phyloP scores from a whole-genome alignment of 2,113 vertebrate genomes.

The Serilophus lunatus region DNA sequence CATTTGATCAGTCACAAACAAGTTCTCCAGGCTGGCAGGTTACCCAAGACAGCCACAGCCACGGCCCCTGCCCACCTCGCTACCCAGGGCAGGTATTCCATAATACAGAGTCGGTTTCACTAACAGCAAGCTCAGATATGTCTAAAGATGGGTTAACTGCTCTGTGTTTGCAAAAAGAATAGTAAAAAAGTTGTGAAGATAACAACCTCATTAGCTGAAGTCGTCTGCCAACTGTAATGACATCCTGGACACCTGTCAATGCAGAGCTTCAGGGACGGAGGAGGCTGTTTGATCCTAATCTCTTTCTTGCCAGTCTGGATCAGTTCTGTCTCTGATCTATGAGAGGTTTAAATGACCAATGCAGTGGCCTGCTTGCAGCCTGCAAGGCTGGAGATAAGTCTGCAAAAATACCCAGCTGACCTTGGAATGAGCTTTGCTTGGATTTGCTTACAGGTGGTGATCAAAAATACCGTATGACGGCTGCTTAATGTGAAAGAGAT shows the following conservation, averaged over 20 bases:
- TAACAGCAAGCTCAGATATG: not conserved
- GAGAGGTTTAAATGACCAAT: not conserved
- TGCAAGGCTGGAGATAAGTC: slow-evolving; percentile 37
- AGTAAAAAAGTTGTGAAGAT: not conserved
- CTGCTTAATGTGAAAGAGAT: slow-evolving; percentile 32
- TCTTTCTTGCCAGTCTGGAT: slow-evolving; percentile 32
- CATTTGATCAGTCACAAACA: not conserved
- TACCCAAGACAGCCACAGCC: not conserved
- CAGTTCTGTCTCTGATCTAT: slow-evolving; percentile 22
- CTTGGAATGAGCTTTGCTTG: slow-evolving; percentile 46
- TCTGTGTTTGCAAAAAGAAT: not conserved
- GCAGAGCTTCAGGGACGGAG: not conserved
- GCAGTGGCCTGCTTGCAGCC: not conserved
- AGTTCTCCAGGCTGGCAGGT: not conserved
- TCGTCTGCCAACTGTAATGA: not conserved
- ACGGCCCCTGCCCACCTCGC: not conserved
- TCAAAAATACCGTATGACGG: slow-evolving; percentile 2
- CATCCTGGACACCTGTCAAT: slow-evolving; percentile 44
- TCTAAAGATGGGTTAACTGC: not conserved
- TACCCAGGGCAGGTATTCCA: not conserved
- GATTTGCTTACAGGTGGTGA: slow-evolving; percentile 30
- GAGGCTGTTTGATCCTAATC: slow-evolving; percentile 49
- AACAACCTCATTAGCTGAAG: slow-evolving; percentile 10
- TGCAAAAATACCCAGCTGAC: slow-evolving; percentile 64
- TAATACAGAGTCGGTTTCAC: not conserved